These are phyloP conservation scores for Anser brachyrhynchus DNA, from an alignment of 2,113 vertebrate species.

Conservation along the genomic window DNA sequence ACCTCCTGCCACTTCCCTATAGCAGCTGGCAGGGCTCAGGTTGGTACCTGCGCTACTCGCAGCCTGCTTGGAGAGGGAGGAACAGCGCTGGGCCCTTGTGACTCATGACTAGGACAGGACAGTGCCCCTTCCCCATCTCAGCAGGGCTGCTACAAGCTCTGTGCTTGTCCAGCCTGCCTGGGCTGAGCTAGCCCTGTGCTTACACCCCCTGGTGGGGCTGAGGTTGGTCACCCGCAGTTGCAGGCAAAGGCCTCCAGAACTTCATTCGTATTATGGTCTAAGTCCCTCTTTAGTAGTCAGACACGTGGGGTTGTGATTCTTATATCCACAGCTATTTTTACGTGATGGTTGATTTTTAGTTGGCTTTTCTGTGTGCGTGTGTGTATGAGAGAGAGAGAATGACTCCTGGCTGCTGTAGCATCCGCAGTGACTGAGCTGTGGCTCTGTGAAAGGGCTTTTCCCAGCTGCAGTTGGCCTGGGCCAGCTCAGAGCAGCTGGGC, in stretches of 20 bases:
- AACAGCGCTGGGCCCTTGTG: background rate
- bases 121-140: background rate
- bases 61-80: background rate
- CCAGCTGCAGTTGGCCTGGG: background rate
- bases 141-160: background rate
- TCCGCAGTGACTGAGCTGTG: background rate
- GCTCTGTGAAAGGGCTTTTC: conserved; percentile 1
- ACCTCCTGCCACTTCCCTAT: background rate
- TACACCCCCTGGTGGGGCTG: background rate
- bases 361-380: background rate
- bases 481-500: conserved; percentile 29
- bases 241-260: background rate
- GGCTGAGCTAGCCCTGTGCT: background rate
- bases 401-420: background rate
- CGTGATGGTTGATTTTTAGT: too few species aligned
- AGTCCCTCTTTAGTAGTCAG: background rate
- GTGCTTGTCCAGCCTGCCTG: background rate
- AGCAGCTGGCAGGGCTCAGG: background rate
- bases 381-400: background rate
- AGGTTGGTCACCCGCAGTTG: background rate
- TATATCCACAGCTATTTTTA: background rate
- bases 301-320: background rate
- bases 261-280: accelerated
- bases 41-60: background rate
- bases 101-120: background rate